A percentile compares a stretch with the other conserved stretches of the same genome.
phyloP scores from a whole-genome alignment of 2,888 invertebrate species.

The Thymelicus sylvestris region DNA sequence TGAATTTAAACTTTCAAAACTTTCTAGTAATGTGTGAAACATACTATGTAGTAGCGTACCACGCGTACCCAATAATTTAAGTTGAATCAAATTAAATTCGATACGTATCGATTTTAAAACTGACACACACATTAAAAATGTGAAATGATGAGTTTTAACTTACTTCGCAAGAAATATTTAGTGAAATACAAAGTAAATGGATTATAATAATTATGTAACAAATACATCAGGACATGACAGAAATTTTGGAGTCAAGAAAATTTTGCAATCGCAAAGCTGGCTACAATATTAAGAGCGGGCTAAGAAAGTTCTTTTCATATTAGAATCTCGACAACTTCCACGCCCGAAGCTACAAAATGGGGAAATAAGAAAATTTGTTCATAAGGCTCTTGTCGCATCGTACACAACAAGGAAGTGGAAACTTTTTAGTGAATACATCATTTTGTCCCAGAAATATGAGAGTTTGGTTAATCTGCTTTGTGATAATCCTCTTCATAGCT shows the following conservation, averaged over 20 bases:
- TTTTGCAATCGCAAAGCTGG: constrained; percentile 7
- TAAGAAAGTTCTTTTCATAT: constrained; percentile 23
- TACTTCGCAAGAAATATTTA: background rate
- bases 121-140: no score
- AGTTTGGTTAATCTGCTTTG: background rate
- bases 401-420: constrained; percentile 21
- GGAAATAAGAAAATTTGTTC: constrained; percentile 56
- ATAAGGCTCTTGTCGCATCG: constrained; percentile 40
- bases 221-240: background rate
- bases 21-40: no score
- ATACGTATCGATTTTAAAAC: no score
- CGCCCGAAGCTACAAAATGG: constrained; percentile 46
- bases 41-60: no score
- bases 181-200: background rate
- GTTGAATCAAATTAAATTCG: no score
- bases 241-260: constrained; percentile 7
- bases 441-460: background rate
- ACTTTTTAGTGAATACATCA: background rate
- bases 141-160: no score
- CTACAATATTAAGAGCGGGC: constrained; percentile 18
- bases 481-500: background rate
- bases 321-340: constrained; percentile 43
- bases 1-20: no score
- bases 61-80: no score
- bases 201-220: no score